Percentiles rank a stretch among this genome's conserved stretches.
Conservation (phyloP, 30 jellyfish, hydroid and myxozoan species). For the Chrysaora quinquecirrha region DNA sequence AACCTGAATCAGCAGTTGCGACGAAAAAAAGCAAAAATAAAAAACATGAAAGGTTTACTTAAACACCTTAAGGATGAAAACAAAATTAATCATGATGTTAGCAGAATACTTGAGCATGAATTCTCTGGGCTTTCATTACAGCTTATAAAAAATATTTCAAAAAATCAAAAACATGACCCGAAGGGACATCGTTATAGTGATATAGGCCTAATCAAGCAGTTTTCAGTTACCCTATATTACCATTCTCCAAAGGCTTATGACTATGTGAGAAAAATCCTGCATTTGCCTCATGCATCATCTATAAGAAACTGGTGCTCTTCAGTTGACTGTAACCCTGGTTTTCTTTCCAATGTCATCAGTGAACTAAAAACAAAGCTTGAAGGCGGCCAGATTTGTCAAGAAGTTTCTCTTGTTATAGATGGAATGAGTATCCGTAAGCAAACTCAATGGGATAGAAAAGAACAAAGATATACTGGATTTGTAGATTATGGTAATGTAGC, state of each 20-base stretch:
- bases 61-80: conserved; percentile 6
- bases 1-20: no score
- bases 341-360: neutral
- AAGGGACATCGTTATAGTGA: neutral
- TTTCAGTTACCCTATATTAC: conserved; percentile 21
- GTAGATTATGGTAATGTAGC: conserved; percentile 30
- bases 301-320: neutral
- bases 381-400: neutral
- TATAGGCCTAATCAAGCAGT: neutral
- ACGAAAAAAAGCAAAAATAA: no score
- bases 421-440: conserved; percentile 1
- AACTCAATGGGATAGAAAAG: neutral
- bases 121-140: conserved; percentile 6
- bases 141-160: neutral
- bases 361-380: neutral
- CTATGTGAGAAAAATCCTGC: conserved; percentile 9
- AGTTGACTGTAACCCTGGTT: neutral
- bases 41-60: neutral
- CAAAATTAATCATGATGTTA: neutral
- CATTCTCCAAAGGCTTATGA: conserved; percentile 20
- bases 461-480: neutral
- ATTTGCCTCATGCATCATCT: conserved; percentile 36
- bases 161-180: neutral
- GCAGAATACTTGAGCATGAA: conserved; percentile 10
- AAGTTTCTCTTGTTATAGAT: neutral